These are phyloP conservation scores for Ctenosaura bakeri DNA, from an alignment of 2,797 vertebrate genomes.

Conservation along the genomic window DNA sequence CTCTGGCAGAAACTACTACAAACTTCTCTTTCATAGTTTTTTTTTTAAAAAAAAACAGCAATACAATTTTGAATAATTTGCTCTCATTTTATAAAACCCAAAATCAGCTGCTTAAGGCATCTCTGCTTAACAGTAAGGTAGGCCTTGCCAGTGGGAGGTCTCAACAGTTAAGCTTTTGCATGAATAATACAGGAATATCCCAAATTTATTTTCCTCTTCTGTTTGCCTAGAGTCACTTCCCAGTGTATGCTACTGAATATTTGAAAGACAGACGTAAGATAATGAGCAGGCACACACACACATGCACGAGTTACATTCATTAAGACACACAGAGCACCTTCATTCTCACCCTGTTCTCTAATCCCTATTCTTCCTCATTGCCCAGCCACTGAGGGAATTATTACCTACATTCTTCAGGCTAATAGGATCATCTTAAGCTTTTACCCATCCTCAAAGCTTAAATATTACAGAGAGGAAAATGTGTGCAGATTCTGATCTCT, in stretches of 20 bases:
- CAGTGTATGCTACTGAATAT: not conserved
- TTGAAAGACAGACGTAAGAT: not conserved
- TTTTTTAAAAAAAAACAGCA: not conserved
- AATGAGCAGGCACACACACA: not conserved
- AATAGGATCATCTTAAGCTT: conserved; percentile 55
- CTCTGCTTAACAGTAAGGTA: not conserved
- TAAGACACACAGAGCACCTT: not conserved
- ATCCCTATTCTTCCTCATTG: conserved; percentile 13
- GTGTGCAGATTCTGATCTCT: conserved; percentile 19
- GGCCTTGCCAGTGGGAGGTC: not conserved
- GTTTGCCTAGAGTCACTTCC: conserved; percentile 14
- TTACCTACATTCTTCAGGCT: conserved; percentile 7
- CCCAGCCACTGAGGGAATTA: conserved; percentile 30
- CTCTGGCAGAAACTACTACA: not conserved
- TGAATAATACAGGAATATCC: not conserved
- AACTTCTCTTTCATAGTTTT: not conserved
- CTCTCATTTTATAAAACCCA: not conserved
- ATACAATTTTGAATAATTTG: not conserved
- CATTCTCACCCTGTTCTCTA: not conserved
- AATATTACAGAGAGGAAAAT: conserved; percentile 5
- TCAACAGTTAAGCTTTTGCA: not conserved
- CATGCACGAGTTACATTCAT: not conserved
- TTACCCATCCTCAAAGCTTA: conserved; percentile 36
- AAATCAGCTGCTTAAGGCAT: not conserved
- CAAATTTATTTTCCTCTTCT: not conserved